These are phyloP conservation scores for Doris montereyensis DNA, from an alignment of 2,888 invertebrate genomes.

Conservation along the genomic window DNA sequence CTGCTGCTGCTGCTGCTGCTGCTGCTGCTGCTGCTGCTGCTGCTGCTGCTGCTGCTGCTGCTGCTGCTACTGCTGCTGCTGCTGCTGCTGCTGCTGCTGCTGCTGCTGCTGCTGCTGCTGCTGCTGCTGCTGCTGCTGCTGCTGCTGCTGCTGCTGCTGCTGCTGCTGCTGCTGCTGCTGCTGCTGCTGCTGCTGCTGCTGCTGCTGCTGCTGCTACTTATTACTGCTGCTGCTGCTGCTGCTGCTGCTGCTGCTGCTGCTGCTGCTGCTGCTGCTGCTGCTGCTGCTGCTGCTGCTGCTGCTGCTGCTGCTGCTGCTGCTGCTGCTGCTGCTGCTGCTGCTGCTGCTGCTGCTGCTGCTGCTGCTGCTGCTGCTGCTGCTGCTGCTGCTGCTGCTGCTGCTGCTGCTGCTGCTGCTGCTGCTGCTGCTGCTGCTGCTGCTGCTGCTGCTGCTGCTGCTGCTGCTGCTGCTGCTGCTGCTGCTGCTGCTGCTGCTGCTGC, in stretches of 20 bases:
- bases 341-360: constrained; percentile 4
- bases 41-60: background rate
- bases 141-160: background rate
- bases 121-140: background rate
- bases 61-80: constrained; percentile 2
- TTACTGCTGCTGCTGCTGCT: constrained; percentile 10
- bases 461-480: background rate
- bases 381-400: constrained; percentile 20
- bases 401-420: constrained; percentile 15
- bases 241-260: constrained; percentile 3
- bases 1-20: background rate
- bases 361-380: background rate
- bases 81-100: constrained; percentile 1
- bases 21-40: constrained; percentile 2
- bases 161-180: background rate
- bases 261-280: constrained; percentile 3
- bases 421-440: background rate
- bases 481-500: constrained; percentile 6
- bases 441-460: background rate
- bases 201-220: too few species aligned
- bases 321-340: constrained; percentile 1
- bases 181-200: constrained; percentile 9
- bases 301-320: background rate
- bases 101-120: constrained; percentile 20
- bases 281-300: background rate